A percentile compares a stretch with the other conserved stretches of the same genome.
These are phyloP conservation scores for Leucoraja erinaceus DNA, from an alignment of 2,113 vertebrate species.

Conservation along the genomic window DNA sequence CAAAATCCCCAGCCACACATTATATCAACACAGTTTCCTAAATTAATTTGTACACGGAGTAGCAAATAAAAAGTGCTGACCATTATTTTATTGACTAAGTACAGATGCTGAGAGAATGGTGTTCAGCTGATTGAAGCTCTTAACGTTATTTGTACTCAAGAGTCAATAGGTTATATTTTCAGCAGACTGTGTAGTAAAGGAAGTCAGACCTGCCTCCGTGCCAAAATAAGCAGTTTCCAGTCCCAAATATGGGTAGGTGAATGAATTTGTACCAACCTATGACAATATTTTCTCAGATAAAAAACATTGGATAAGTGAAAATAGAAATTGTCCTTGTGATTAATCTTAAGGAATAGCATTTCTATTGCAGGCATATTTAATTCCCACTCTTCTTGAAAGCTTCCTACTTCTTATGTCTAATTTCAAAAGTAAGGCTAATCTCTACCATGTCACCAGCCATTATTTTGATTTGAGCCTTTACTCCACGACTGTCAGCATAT, in stretches of 20 bases:
- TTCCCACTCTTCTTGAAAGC: background rate
- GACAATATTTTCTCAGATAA: background rate
- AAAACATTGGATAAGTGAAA: background rate
- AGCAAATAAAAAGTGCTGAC: conserved; percentile 75
- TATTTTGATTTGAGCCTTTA: background rate
- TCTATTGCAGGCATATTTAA: background rate
- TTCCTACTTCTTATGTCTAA: background rate
- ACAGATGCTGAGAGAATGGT: conserved; percentile 31
- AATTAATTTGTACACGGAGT: conserved; percentile 80
- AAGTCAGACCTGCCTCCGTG: background rate
- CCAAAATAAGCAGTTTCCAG: background rate
- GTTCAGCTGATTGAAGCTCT: conserved; percentile 15
- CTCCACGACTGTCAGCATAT: background rate
- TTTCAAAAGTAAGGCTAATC: background rate
- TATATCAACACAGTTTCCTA: conserved; percentile 68
- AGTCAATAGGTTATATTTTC: conserved; percentile 8
- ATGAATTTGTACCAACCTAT: background rate
- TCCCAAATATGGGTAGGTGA: background rate
- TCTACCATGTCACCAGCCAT: background rate
- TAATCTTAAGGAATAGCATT: background rate
- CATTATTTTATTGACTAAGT: conserved; percentile 42
- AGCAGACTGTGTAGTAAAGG: too few relatives aligned
- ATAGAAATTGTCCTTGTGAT: background rate
- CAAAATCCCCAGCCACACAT: conserved; percentile 73
- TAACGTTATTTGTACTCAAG: background rate